Evolutionary conservation across 2,888 invertebrate genomes (phyloP).

Genomic region (Alloscopus bannaensis): DNA sequence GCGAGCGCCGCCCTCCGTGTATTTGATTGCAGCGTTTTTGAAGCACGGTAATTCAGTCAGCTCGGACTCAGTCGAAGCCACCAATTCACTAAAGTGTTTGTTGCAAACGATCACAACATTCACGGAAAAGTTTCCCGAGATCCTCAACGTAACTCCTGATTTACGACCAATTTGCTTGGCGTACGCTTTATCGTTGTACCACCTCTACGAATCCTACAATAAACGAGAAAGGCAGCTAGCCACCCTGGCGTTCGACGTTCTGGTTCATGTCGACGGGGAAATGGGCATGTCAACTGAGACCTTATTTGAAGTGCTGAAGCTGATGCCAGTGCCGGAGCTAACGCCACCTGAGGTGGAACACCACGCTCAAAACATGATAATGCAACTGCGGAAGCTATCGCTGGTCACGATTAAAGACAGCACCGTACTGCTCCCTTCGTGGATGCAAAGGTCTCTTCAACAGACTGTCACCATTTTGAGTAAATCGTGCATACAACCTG

Average conservation of each 20-base stretch:
- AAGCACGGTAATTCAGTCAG: neutral
- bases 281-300: neutral
- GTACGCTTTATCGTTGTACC: neutral
- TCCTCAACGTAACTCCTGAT: neutral
- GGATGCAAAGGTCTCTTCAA: conserved; percentile 12
- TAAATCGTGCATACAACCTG: neutral
- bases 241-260: neutral
- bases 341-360: neutral
- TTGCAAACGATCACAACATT: neutral
- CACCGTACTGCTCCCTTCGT: neutral
- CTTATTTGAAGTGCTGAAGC: neutral
- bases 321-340: neutral
- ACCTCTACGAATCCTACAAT: neutral
- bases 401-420: conserved; percentile 9
- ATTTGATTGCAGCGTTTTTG: neutral
- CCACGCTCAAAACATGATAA: conserved; percentile 1
- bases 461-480: neutral
- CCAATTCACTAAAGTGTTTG: neutral
- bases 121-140: neutral
- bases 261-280: neutral
- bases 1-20: neutral
- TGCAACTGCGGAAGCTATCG: neutral
- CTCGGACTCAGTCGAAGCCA: neutral
- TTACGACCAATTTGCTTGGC: neutral
- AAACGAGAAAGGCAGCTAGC: neutral